A percentile compares a stretch with the other conserved stretches of the same genome.
phyloP scores from a whole-genome alignment of 2,888 invertebrate species.

The Limnephilus auricula region DNA sequence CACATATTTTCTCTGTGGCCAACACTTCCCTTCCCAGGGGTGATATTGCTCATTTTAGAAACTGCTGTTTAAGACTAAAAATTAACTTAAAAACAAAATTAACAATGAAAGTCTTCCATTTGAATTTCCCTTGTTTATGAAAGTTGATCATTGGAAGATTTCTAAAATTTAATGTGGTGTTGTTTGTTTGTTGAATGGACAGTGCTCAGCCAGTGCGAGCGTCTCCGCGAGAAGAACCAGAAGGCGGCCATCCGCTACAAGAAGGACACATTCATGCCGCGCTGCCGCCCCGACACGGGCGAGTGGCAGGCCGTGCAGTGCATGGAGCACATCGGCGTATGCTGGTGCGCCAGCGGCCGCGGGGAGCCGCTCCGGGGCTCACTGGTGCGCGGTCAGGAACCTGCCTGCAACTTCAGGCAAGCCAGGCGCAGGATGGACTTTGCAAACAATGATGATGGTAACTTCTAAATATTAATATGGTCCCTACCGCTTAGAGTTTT shows the following conservation, averaged over 20 bases:
- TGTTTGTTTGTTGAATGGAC: slow-evolving; percentile 61
- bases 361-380: slow-evolving; percentile 90
- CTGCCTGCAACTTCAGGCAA: slow-evolving; percentile 88
- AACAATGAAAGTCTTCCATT: too few species aligned
- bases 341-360: slow-evolving; percentile 91
- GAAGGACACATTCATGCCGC: slow-evolving; percentile 87
- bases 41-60: too few species aligned
- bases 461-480: not conserved
- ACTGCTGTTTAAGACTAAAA: too few species aligned
- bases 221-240: slow-evolving; percentile 87
- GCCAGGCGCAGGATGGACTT: slow-evolving; percentile 79
- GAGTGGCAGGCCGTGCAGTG: slow-evolving; percentile 91
- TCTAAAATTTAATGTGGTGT: slow-evolving; percentile 35
- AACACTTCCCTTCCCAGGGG: too few species aligned
- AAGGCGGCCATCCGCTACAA: slow-evolving; percentile 84
- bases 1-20: not conserved
- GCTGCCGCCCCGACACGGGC: slow-evolving; percentile 84
- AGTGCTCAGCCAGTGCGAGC: slow-evolving; percentile 89
- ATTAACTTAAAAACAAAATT: too few species aligned
- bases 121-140: too few species aligned
- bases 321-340: slow-evolving; percentile 83
- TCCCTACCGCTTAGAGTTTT: too few species aligned
- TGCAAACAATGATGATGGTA: slow-evolving; percentile 68
- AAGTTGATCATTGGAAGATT: not conserved
- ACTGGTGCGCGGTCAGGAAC: slow-evolving; percentile 85